Base-by-base conservation (phyloP, 30 jellyfish, hydroid and myxozoan species). In the Cassiopea andromeda region DNA sequence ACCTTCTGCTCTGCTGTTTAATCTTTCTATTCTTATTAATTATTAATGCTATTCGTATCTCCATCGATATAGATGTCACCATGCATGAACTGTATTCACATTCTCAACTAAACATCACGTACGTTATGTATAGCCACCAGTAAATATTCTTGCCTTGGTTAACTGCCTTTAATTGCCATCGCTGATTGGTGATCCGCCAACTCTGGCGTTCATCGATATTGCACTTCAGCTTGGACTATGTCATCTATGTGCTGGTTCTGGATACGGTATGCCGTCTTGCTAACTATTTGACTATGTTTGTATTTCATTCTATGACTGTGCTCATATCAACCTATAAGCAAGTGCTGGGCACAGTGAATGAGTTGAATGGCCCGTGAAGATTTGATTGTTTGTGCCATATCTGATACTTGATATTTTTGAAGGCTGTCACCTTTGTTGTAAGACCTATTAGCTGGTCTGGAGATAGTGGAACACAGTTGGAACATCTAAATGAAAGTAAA, bases 1-100 rank as follows among this genome's bases (percentile, higher is more conserved):
- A 72, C 93, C 93, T 86, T 86, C 88, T 86, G 93, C 70, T 73
- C 87, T 75, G 81, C 71, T 76, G 79, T 85, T 85, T 75, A 54
- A 85, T 60, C 85, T 80, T 79, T 60, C 45, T 86, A 78, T 67
- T 77, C 69, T 76, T 86, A 86, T 75, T 58, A 75, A 7, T 74
- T 75, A 86, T 86, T 86, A 77, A 86, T 86, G 73, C 58, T 45
- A 73, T 44, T 15, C 49, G 66, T 17, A 66, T 60, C 47, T 70
- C 81, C 69, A 50, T 49, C 50, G 82, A 66, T 81, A 66, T 81
- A 67, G 80, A 81, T 81, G 90, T 81, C 90, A 60, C 19, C 79
- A 44, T 70, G 82, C 90, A 81, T 66, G 90, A 81, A 81, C 49
- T 66, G 75, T 47, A 81, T 81, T 81, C 90, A 81, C 73, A 72